phyloP scores from a whole-genome alignment of 2,113 vertebrate species.

The Glaucidium brasilianum region DNA sequence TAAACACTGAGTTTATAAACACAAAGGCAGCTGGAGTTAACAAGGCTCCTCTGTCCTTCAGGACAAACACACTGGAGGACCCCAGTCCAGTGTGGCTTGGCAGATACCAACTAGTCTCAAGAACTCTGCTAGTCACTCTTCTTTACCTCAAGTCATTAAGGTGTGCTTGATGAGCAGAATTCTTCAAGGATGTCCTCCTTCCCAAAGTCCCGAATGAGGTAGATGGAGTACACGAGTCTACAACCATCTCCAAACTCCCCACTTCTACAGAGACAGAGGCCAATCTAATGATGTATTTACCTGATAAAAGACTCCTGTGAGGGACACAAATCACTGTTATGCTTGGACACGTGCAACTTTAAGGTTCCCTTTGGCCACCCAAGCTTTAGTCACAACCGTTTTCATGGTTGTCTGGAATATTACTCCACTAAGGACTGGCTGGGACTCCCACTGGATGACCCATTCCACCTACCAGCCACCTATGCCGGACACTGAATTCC shows the following conservation, averaged over 20 bases:
- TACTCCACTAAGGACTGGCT: background rate
- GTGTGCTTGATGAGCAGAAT: background rate
- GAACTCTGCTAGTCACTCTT: background rate
- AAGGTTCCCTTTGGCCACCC: background rate
- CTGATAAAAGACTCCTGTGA: background rate
- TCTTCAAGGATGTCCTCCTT: background rate
- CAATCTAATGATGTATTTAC: background rate
- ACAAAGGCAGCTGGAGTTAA: background rate
- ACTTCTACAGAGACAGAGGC: background rate
- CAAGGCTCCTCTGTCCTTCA: background rate
- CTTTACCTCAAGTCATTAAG: background rate
- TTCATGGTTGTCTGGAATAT: background rate
- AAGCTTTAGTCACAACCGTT: background rate
- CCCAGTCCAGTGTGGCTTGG: background rate
- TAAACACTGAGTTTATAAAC: background rate
- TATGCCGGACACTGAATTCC: background rate
- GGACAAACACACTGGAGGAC: rapidly evolving
- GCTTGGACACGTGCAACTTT: background rate
- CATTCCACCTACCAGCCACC: background rate
- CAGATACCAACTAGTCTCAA: background rate
- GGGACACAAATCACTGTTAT: background rate
- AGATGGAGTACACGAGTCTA: background rate
- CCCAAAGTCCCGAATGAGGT: background rate
- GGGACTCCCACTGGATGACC: background rate
- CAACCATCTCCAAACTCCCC: background rate